These are phyloP conservation scores for Eurypyga helias DNA, from an alignment of 2,113 vertebrate genomes.

Conservation along the genomic window DNA sequence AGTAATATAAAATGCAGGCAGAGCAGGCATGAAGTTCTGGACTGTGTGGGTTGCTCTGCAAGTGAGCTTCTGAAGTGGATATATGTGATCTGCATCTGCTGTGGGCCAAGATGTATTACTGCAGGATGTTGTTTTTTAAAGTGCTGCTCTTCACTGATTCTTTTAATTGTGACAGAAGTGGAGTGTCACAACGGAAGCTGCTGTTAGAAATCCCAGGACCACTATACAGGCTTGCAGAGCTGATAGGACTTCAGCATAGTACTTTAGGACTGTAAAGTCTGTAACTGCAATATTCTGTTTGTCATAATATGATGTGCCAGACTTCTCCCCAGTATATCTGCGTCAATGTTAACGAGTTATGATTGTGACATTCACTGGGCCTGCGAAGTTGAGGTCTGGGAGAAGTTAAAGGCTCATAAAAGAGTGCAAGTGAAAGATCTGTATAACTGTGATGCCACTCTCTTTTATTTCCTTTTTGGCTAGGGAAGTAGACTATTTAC, in stretches of 20 bases:
- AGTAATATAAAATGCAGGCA: not conserved
- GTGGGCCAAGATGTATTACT: fast-evolving
- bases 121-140: not conserved
- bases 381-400: not conserved
- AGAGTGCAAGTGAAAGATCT: not conserved
- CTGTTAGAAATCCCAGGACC: not conserved
- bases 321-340: not conserved
- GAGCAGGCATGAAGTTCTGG: not conserved
- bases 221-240: not conserved
- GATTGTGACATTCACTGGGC: too few relatives aligned
- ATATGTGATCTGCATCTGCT: not conserved
- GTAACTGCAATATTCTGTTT: not conserved
- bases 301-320: not conserved
- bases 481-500: not conserved
- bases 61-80: not conserved
- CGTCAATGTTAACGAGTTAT: too few relatives aligned
- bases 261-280: not conserved
- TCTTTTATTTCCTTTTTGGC: not conserved
- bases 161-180: not conserved
- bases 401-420: not conserved
- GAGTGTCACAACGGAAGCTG: not conserved
- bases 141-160: not conserved
- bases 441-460: not conserved
- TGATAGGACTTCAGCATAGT: not conserved
- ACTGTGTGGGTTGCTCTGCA: not conserved